These are phyloP conservation scores for Crepidodera aurea DNA, from an alignment of 2,888 invertebrate genomes.

Conservation along the genomic window DNA sequence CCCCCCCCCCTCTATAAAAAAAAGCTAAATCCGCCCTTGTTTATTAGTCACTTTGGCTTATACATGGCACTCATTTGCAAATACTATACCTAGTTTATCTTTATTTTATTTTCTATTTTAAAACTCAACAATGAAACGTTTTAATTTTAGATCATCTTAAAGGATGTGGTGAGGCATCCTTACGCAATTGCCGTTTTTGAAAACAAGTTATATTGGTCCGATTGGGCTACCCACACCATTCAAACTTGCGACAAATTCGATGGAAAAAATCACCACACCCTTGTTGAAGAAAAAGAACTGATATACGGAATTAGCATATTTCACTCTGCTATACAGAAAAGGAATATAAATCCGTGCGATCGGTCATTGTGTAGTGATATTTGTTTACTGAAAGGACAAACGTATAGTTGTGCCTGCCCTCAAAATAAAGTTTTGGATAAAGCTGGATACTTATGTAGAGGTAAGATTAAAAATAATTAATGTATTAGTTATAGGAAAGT, in stretches of 20 bases:
- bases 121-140: too few species aligned
- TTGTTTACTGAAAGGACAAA: slow-evolving; percentile 72
- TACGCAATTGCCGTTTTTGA: slow-evolving; percentile 88
- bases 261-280: slow-evolving; percentile 68
- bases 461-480: slow-evolving; percentile 56
- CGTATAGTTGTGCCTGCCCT: slow-evolving; percentile 78
- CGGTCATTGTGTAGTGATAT: slow-evolving; percentile 75
- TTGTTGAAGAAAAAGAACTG: slow-evolving; percentile 64
- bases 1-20: too few species aligned
- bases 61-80: too few species aligned
- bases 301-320: slow-evolving; percentile 77
- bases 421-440: slow-evolving; percentile 69
- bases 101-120: too few species aligned
- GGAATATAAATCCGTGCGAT: slow-evolving; percentile 70
- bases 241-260: slow-evolving; percentile 81
- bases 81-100: too few species aligned
- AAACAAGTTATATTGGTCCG: slow-evolving; percentile 89
- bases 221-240: slow-evolving; percentile 80
- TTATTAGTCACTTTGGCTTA: too few species aligned
- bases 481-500: neutral
- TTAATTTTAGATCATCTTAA: slow-evolving; percentile 60
- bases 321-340: slow-evolving; percentile 71
- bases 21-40: too few species aligned
- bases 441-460: slow-evolving; percentile 67
- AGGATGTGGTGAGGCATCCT: slow-evolving; percentile 78